phyloP scores from a whole-genome alignment of 2,888 invertebrate species.

The Pimpla rufipes region DNA sequence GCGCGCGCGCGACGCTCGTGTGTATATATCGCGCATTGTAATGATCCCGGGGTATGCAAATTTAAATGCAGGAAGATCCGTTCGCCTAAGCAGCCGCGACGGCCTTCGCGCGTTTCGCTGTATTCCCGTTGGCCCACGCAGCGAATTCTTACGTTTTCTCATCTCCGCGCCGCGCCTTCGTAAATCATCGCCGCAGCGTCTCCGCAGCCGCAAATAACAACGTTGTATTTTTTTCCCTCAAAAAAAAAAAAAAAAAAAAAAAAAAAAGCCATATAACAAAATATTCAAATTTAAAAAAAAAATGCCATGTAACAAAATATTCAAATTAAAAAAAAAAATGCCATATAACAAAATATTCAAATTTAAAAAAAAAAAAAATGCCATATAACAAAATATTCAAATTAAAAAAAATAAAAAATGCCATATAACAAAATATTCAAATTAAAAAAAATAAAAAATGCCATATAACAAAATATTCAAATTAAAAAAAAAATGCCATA shows the following conservation, averaged over 20 bases:
- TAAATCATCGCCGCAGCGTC: not conserved
- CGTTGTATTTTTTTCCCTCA: not conserved
- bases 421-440: too few relatives aligned
- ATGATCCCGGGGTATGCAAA: constrained; percentile 80
- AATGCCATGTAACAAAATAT: too few relatives aligned
- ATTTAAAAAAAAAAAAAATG: not conserved
- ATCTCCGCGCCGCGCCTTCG: not conserved
- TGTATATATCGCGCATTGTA: constrained; percentile 69
- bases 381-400: too few relatives aligned
- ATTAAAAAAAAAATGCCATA: too few relatives aligned
- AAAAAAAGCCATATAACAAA: not conserved
- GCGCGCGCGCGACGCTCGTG: constrained; percentile 68
- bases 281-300: too few relatives aligned
- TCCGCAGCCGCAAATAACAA: not conserved
- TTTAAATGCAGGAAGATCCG: constrained; percentile 83
- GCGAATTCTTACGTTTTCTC: constrained; percentile 4
- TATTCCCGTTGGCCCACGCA: constrained; percentile 17
- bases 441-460: not conserved
- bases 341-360: too few relatives aligned
- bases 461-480: too few relatives aligned
- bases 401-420: not conserved
- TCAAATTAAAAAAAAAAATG: not conserved
- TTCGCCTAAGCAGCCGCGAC: constrained; percentile 77
- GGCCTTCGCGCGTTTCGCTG: constrained; percentile 70
- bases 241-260: not conserved